phyloP scores from a whole-genome alignment of 2,113 vertebrate species.

The Pristiophorus japonicus region DNA sequence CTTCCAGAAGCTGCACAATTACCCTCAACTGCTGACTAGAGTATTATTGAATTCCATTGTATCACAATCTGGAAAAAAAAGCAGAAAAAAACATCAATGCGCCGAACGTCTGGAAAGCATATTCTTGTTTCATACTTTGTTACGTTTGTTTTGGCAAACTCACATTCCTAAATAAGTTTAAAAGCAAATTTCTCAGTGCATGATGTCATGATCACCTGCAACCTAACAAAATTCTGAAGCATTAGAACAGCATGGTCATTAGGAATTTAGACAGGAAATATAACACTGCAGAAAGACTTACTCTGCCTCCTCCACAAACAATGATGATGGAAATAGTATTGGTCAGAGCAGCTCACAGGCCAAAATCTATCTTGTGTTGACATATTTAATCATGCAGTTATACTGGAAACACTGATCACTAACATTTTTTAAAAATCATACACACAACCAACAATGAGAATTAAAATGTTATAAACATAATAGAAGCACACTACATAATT shows the following conservation, averaged over 20 bases:
- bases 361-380: not conserved
- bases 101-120: not conserved
- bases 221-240: not conserved
- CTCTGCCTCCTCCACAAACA: not conserved
- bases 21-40: not conserved
- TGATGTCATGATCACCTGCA: not conserved
- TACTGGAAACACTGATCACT: not conserved
- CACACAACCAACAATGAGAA: not conserved
- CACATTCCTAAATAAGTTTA: not conserved
- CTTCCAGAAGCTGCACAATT: not conserved
- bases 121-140: not conserved
- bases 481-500: not conserved
- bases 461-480: not conserved
- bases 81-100: not conserved
- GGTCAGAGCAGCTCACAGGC: not conserved
- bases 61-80: conserved; percentile 16
- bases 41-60: not conserved
- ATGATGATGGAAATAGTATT: not conserved
- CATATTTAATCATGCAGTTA: not conserved
- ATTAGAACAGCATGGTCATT: not conserved
- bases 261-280: not conserved
- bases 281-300: not conserved
- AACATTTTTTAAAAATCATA: not conserved
- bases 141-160: not conserved
- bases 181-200: not conserved